Conservation (phyloP, 2,113 vertebrate species). For the Struthio camelus region DNA sequence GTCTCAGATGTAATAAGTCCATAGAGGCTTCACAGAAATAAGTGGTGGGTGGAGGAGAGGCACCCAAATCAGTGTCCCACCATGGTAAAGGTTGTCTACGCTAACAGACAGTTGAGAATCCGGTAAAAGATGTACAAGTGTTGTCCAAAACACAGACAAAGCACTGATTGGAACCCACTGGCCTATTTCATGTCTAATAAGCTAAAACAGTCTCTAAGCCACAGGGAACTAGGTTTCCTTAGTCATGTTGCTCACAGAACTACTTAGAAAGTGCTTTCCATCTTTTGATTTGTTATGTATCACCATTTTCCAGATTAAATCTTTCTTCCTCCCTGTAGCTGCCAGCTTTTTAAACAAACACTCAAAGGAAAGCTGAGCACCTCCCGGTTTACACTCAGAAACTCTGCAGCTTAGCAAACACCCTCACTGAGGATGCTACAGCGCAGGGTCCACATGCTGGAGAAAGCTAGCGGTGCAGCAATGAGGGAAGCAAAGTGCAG, state of each 20-base stretch:
- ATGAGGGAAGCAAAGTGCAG: neutral
- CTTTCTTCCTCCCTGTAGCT: neutral
- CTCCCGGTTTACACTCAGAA: neutral
- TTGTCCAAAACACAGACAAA: neutral
- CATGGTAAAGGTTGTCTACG: accelerated
- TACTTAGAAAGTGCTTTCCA: neutral
- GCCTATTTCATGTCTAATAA: neutral
- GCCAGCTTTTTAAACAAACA: neutral
- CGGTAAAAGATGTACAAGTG: accelerated
- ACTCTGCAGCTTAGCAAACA: neutral
- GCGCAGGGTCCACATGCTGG: neutral
- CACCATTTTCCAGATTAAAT: neutral
- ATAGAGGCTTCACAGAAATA: accelerated
- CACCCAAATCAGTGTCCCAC: neutral
- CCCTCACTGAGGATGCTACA: accelerated
- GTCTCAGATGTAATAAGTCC: accelerated
- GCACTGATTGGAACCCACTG: neutral
- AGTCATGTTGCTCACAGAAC: neutral
- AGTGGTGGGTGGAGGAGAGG: accelerated
- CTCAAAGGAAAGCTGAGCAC: neutral
- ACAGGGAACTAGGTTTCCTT: neutral
- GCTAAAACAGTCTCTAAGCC: neutral
- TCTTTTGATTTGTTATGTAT: neutral
- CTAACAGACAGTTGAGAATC: neutral
- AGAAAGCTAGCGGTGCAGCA: neutral